Conservation (phyloP, 2,888 invertebrate genomes). For the Coleophora deauratella region DNA sequence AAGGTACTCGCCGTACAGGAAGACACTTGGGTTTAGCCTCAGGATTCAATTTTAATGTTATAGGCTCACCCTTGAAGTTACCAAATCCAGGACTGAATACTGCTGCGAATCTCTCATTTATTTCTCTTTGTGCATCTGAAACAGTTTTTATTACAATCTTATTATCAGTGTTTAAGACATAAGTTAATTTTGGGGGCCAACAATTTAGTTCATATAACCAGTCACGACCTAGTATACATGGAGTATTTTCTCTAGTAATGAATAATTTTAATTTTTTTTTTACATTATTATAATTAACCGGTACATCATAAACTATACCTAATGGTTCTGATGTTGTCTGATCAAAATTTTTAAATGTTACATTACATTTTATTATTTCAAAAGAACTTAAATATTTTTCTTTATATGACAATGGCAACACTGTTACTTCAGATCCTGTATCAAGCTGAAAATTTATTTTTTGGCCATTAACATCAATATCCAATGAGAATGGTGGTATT, state of each 20-base stretch:
- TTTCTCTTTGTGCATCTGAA: background rate
- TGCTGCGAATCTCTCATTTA: background rate
- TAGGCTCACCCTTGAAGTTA: too few species aligned
- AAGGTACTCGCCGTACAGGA: too few species aligned
- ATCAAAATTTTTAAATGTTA: background rate
- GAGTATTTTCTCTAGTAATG: background rate
- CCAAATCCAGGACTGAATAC: too few species aligned
- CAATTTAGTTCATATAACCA: background rate
- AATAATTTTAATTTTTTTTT: background rate
- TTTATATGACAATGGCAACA: background rate
- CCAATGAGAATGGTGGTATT: too few species aligned
- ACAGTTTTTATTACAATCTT: background rate
- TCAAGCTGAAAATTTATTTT: too few species aligned
- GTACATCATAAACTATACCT: background rate
- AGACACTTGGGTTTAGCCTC: background rate
- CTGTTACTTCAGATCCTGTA: background rate
- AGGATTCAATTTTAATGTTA: background rate
- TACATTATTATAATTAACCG: background rate
- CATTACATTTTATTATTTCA: background rate
- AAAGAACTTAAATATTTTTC: background rate
- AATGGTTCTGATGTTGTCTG: background rate
- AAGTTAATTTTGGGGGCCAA: background rate
- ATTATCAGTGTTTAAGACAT: background rate
- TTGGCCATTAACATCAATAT: background rate
- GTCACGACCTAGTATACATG: background rate